A percentile compares a stretch with the other conserved stretches of the same genome.
Conservation (phyloP, 2,888 invertebrate genomes). For the Willowsia nigromaculata region DNA sequence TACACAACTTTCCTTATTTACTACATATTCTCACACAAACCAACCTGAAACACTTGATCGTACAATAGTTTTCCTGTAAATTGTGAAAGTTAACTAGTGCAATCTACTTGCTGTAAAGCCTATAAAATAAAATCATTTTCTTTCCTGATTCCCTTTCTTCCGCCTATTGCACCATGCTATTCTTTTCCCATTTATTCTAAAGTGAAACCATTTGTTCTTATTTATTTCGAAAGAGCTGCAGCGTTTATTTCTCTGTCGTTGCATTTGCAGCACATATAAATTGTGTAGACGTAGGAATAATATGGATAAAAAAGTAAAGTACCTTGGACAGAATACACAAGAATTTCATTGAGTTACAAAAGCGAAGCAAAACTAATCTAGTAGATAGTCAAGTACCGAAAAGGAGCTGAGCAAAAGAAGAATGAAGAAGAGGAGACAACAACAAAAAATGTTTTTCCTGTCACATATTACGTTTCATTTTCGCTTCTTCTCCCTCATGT, state of each 20-base stretch:
- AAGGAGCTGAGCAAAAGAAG: background rate
- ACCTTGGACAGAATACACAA: slow-evolving; percentile 22
- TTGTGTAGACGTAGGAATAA: background rate
- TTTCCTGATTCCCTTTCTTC: slow-evolving; percentile 9
- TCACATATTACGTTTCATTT: slow-evolving; percentile 68
- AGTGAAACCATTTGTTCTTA: slow-evolving; percentile 66
- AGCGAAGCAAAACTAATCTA: slow-evolving; percentile 58
- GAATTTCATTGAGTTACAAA: slow-evolving; percentile 52
- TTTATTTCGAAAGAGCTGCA: slow-evolving; percentile 19
- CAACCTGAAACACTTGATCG: background rate
- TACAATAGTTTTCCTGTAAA: background rate
- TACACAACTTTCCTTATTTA: too few species aligned
- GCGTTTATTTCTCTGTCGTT: slow-evolving; percentile 18
- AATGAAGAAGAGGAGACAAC: background rate
- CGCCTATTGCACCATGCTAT: background rate
- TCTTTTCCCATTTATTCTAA: slow-evolving; percentile 51
- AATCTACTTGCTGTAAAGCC: background rate
- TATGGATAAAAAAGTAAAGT: slow-evolving; percentile 13
- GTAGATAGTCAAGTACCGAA: slow-evolving; percentile 25
- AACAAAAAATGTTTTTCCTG: slow-evolving; percentile 60
- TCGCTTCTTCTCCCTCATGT: slow-evolving; percentile 40
- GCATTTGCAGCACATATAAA: background rate
- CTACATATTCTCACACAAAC: too few species aligned
- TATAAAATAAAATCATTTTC: slow-evolving; percentile 3
- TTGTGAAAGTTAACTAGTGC: background rate